Evolutionary conservation across 2,888 invertebrate species (phyloP), one percentile per base, ranked within the genome.

Genomic region (Conus canariensis): DNA sequence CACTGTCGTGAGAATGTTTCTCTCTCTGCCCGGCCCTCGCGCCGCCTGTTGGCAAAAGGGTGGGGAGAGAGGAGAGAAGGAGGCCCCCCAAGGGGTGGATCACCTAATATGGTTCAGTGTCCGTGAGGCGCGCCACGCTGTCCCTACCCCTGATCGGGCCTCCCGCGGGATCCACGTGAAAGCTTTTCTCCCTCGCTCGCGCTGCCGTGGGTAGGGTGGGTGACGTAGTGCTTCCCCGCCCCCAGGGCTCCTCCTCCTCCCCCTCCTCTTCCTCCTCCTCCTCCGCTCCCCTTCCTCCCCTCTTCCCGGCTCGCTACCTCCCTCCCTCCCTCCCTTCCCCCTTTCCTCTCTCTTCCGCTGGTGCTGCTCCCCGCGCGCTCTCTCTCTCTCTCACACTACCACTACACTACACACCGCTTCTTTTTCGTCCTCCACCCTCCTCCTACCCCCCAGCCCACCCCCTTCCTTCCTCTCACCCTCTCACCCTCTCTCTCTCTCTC

Each of bases 151-250:
- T 77, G 80, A 80, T 88, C 56, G 80, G 88, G 88, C 77, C 88
- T 70, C 87, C 88, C 88, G 80, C 80, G 88, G 88, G 88, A 88
- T 77, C 56, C 88, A 88, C 88, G 88, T 88, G 88, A 88, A 88
- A 22, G 58, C 10, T 16, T 16, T 16, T 16, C 64, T 64, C 64
- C 64, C 64, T 64, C 64, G 64, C 64, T 64, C 74, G 77, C 58
- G 88, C 45, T 25, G 25, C 58, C 80, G 80, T 60, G 88, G 88
- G 88, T 88, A 88, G 88, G 88, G 88, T 77, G 87, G 88, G 88
- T 88, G 88, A 88, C 88, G 80, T 80, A 59, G 87, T 14, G 74
- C 60, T 56, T 30, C 77, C 25, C 88, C 59, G 77, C 77, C 80
- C 77, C 88, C 77, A n/a, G 74, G 77, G 19, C n/a, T n/a, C 59